phyloP scores from a whole-genome alignment of 2,888 invertebrate species.

The Siphlonurus alternatus region DNA sequence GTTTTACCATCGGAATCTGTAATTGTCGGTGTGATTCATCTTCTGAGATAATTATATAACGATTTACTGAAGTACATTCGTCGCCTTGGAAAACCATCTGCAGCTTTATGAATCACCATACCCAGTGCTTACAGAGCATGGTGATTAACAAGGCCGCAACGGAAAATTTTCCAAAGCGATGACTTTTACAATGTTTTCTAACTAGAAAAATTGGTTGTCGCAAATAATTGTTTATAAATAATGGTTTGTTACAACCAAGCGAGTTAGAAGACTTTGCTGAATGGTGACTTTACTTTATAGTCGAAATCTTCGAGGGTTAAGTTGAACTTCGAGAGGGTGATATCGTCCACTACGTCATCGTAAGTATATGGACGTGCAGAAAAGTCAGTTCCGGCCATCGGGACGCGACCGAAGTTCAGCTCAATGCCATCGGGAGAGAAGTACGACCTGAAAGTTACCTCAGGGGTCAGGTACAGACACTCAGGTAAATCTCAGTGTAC shows the following conservation, averaged over 20 bases:
- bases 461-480: slow-evolving; percentile 12
- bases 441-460: slow-evolving; percentile 42
- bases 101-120: no score
- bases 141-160: no score
- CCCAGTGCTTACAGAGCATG: no score
- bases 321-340: slow-evolving; percentile 41
- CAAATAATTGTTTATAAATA: no score
- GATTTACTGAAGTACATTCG: no score
- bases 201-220: no score
- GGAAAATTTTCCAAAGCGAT: no score
- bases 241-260: neutral
- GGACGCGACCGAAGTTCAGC: slow-evolving; percentile 62
- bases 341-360: slow-evolving; percentile 38
- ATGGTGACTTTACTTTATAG: slow-evolving; percentile 37
- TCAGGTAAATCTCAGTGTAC: no score
- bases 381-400: slow-evolving; percentile 77
- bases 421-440: slow-evolving; percentile 51
- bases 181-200: no score
- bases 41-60: no score
- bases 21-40: no score
- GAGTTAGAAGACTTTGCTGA: slow-evolving; percentile 8
- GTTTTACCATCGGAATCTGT: slow-evolving; percentile 36
- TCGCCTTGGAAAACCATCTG: no score
- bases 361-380: slow-evolving; percentile 68
- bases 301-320: slow-evolving; percentile 47